phyloP scores from a whole-genome alignment of 2,888 invertebrate species.

The Iselma pallidipennis region DNA sequence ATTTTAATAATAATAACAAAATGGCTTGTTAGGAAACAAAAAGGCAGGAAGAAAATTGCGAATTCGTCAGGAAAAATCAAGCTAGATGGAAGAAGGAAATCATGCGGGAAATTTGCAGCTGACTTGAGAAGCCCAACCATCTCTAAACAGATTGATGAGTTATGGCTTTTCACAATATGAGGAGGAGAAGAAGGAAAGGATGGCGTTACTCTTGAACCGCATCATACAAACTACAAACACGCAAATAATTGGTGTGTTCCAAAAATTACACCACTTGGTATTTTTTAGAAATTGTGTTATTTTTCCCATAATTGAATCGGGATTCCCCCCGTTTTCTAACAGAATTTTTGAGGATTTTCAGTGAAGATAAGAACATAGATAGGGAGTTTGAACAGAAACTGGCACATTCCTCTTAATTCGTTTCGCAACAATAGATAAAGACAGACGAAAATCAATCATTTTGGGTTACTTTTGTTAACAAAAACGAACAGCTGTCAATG shows the following conservation, averaged over 20 bases:
- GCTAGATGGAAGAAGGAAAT: conserved; percentile 43
- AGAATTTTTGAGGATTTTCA: background rate
- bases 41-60: conserved; percentile 29
- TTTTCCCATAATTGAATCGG: background rate
- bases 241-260: background rate
- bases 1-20: too few relatives aligned
- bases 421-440: conserved; percentile 22
- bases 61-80: conserved; percentile 35
- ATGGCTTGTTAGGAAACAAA: too few relatives aligned
- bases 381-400: conserved; percentile 14
- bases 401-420: conserved; percentile 29
- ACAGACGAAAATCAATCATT: conserved; percentile 48
- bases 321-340: background rate
- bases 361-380: background rate
- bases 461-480: conserved; percentile 49
- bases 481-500: conserved; percentile 54
- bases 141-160: conserved; percentile 54
- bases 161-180: conserved; percentile 44
- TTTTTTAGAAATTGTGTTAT: background rate
- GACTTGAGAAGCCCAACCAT: conserved; percentile 48
- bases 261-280: background rate
- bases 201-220: background rate
- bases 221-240: background rate
- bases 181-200: background rate
- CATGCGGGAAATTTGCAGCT: conserved; percentile 52